Percentiles rank a stretch among this genome's conserved stretches.
Evolutionary conservation across 1,140 invertebrate species (phyloP).

Genomic region (Kradibia gibbosae): DNA sequence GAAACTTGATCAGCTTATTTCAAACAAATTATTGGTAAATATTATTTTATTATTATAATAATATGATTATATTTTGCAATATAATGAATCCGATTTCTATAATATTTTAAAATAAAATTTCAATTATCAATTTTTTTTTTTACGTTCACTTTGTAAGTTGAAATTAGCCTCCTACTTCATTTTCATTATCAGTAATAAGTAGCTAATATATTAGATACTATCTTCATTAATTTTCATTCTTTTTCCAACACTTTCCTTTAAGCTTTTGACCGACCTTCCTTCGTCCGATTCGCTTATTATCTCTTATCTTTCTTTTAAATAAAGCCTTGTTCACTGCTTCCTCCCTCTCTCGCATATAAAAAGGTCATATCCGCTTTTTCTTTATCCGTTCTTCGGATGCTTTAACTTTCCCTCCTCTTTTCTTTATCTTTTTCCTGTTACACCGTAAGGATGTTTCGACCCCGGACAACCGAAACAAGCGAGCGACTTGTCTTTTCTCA

Average conservation of each 20-base stretch:
- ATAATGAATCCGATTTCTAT: too few species aligned
- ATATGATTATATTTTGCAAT: too few species aligned
- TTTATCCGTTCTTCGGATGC: slow-evolving; percentile 12
- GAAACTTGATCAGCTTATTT: too few species aligned
- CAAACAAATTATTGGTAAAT: too few species aligned
- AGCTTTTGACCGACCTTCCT: neutral
- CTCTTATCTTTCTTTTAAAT: neutral
- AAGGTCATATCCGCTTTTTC: slow-evolving; percentile 34
- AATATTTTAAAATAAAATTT: too few species aligned
- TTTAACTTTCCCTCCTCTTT: neutral
- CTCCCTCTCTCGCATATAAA: slow-evolving; percentile 10
- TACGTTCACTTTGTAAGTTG: neutral
- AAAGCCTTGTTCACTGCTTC: neutral
- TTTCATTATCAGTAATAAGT: neutral
- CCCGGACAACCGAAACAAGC: neutral
- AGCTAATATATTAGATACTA: neutral
- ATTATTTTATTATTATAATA: too few species aligned
- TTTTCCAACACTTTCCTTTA: neutral
- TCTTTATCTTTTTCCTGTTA: slow-evolving; percentile 10
- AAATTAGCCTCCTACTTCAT: neutral
- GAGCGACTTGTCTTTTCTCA: neutral
- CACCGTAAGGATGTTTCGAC: slow-evolving; percentile 14
- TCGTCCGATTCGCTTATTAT: too few species aligned
- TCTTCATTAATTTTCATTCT: slow-evolving; percentile 1
- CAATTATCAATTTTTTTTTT: too few species aligned